Evolutionary conservation across 2,888 invertebrate genomes (phyloP).

Genomic region (Mystacides longicornis): DNA sequence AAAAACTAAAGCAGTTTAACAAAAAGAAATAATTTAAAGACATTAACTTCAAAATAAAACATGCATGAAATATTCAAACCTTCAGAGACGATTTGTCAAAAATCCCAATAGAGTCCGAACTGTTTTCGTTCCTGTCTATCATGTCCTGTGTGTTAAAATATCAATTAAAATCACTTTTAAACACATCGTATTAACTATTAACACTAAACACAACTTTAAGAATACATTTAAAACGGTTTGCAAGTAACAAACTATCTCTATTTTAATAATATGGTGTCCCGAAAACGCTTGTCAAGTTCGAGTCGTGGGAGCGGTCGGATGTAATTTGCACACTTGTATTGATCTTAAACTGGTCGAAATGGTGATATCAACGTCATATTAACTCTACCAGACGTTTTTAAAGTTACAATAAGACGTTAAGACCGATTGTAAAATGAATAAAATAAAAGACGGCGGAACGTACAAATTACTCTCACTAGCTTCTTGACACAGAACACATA

Average conservation of each 20-base stretch:
- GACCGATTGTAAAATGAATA: constrained; percentile 21
- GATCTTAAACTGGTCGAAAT: neutral
- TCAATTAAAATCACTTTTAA: constrained; percentile 17
- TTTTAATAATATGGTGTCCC: constrained; percentile 9
- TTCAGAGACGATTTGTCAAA: constrained; percentile 14
- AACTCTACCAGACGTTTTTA: constrained; percentile 4
- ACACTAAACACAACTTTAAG: constrained; percentile 10
- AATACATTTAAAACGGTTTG: constrained; percentile 12
- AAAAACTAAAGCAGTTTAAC: too few relatives aligned
- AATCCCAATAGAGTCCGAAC: constrained; percentile 8
- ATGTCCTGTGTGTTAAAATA: constrained; percentile 17
- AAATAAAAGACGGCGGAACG: constrained; percentile 10
- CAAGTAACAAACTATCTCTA: constrained; percentile 7
- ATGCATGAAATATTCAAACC: constrained; percentile 16
- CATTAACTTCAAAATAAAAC: constrained; percentile 5
- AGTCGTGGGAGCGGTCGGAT: constrained; percentile 20
- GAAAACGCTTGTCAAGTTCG: constrained; percentile 22
- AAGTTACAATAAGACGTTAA: constrained; percentile 6
- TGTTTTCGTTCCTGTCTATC: constrained; percentile 18
- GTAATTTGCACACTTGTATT: neutral
- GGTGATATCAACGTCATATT: neutral
- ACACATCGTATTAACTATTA: constrained; percentile 8
- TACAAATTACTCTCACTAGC: constrained; percentile 1
- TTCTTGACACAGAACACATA: constrained; percentile 13
- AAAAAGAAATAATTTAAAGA: too few relatives aligned